Percentiles rank a stretch among this genome's conserved stretches.
Conservation (phyloP, 1,140 invertebrate species). For the Chlorops oryzae region DNA sequence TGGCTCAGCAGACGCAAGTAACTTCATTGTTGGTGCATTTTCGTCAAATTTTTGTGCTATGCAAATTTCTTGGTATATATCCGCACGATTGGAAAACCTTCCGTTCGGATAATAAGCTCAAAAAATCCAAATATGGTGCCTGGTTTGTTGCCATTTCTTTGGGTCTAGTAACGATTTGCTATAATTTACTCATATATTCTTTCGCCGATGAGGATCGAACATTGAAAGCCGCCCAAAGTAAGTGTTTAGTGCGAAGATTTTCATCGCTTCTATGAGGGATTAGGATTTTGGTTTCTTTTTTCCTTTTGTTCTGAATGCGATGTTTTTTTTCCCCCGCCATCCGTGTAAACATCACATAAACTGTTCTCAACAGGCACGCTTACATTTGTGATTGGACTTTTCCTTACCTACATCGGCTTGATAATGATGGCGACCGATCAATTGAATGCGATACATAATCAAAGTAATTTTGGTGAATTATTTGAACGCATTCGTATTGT, state of each 20-base stretch:
- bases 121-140: constrained; percentile 33
- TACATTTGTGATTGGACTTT: constrained; percentile 44
- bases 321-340: not conserved
- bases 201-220: constrained; percentile 38
- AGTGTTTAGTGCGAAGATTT: constrained; percentile 12
- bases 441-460: constrained; percentile 33
- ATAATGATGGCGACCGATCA: constrained; percentile 46
- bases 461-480: constrained; percentile 29
- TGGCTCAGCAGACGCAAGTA: constrained; percentile 18
- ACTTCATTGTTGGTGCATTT: constrained; percentile 35
- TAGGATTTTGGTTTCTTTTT: not conserved
- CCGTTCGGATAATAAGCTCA: constrained; percentile 24
- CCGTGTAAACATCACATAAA: not conserved
- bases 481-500: constrained; percentile 38
- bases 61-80: constrained; percentile 34
- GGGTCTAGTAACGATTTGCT: constrained; percentile 26
- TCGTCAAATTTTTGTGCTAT: constrained; percentile 33
- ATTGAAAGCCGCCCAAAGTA: constrained; percentile 37
- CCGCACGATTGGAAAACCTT: constrained; percentile 34
- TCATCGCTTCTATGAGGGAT: too few species aligned
- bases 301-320: not conserved
- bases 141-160: constrained; percentile 24
- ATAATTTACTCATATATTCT: constrained; percentile 37
- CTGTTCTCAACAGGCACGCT: constrained; percentile 31
- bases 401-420: constrained; percentile 42